These are phyloP conservation scores for Lepidurus couesii DNA, from an alignment of 1,140 invertebrate species.

Conservation along the genomic window DNA sequence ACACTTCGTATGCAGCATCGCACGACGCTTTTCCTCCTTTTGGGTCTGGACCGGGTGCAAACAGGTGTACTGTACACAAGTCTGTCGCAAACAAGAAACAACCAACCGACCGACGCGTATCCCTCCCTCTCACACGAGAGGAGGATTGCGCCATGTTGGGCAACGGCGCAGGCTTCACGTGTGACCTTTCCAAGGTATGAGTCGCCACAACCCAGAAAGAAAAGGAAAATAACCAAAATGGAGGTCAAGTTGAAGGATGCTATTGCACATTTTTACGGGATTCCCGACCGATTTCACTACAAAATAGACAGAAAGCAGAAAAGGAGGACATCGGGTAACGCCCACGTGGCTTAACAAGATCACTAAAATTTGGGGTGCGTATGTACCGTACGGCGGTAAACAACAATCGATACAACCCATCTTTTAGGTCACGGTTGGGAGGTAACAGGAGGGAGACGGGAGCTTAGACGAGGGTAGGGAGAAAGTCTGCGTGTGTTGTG, in stretches of 20 bases:
- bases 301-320: background rate
- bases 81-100: conserved; percentile 6
- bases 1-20: background rate
- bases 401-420: background rate
- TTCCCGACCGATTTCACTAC: background rate
- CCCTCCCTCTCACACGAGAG: background rate
- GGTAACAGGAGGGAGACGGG: background rate
- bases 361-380: background rate
- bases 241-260: conserved; percentile 21
- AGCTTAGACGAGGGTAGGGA: background rate
- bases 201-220: background rate
- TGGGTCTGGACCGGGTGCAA: background rate
- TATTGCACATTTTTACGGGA: background rate
- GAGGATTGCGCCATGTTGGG: background rate
- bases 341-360: background rate
- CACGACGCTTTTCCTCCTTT: background rate
- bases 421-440: background rate
- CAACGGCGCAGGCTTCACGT: background rate
- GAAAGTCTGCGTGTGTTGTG: background rate
- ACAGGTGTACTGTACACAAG: background rate
- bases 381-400: background rate
- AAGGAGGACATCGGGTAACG: background rate
- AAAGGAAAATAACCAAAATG: background rate
- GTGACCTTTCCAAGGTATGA: background rate
- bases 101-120: background rate